Base-by-base conservation (phyloP, 2,888 invertebrate genomes). In the Peribatodes rhomboidaria region DNA sequence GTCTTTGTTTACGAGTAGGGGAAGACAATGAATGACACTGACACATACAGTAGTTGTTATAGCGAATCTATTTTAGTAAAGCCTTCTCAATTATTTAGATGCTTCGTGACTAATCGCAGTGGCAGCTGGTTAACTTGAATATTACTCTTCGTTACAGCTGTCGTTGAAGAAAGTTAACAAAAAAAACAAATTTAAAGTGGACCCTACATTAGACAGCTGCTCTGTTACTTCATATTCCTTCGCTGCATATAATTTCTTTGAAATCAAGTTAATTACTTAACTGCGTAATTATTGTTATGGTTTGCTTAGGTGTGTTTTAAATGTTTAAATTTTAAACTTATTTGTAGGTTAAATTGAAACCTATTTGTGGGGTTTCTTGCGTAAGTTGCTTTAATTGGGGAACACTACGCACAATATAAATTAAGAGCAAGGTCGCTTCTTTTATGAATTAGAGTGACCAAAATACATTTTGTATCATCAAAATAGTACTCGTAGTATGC, bases 351-450 rank as follows among this genome's bases (percentile, higher is more conserved):
- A 46, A 63, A 63, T 61, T 61, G 46, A 47, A 47, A 41, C 41
- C 46, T 53, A 52, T 50, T 50, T 6, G 18, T 18, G 18, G 35
- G 35, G 46, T 64, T 63, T 62, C 60, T 68, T 69, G 56, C 66
- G 65, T 66, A 70, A 65, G 60, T 33, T 41, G 27, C 66, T 69
- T 61, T 60, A 73, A 71, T 71, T 73, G 69, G 61, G 62, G 68
- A 68, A 63, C 63, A 62, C 65, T 58, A 61, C 54, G 47, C 62
- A 63, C 69, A 54, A 69, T 65, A 64, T 61, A 65, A 71, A 73
- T 73, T 73, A 64, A 56, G 72, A 68, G 55, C 72, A 71, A 73
- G 72, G 72, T 60, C 69, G 67, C 65, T 66, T 67, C 55, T 67
- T 70, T 60, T 52, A 61, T 42, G 61, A 58, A 60, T 66, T 57